Evolutionary conservation across 2,113 vertebrate genomes (phyloP).

Genomic region (Oncorhynchus masou): DNA sequence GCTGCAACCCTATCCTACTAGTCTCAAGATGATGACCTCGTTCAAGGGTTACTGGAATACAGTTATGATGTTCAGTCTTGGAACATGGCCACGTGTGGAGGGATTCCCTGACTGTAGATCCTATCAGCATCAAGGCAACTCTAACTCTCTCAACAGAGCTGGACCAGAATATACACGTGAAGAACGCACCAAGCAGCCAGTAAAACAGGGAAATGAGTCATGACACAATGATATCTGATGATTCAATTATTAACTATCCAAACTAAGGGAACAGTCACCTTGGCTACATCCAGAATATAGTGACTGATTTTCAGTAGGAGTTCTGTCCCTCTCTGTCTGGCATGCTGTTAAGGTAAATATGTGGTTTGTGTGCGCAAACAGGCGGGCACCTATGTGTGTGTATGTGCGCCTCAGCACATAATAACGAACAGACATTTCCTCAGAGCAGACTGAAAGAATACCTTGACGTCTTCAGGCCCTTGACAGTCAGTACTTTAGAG

Average conservation of each 20-base stretch:
- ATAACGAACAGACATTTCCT: neutral
- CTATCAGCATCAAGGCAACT: constrained; percentile 12
- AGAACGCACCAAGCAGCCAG: neutral
- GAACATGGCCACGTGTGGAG: constrained; percentile 5
- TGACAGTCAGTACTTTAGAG: constrained; percentile 17
- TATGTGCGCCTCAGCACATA: neutral
- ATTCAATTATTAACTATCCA: neutral
- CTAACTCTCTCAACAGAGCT: constrained; percentile 5
- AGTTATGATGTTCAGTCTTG: neutral
- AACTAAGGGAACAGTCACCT: neutral
- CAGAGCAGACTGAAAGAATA: neutral
- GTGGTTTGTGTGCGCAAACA: neutral
- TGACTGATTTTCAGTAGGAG: neutral
- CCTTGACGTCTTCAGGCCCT: neutral
- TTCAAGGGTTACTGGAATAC: constrained; percentile 15
- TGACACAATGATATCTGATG: neutral
- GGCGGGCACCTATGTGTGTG: neutral
- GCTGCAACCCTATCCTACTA: constrained; percentile 2
- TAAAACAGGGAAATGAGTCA: constrained; percentile 8
- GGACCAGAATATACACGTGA: constrained; percentile 5
- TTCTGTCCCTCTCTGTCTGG: neutral
- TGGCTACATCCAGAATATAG: neutral
- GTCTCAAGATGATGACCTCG: constrained; percentile 22
- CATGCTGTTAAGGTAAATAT: neutral
- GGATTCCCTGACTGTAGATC: constrained; percentile 18